phyloP scores from a whole-genome alignment of 2,888 invertebrate genomes.

The Yponomeuta plumbellus region DNA sequence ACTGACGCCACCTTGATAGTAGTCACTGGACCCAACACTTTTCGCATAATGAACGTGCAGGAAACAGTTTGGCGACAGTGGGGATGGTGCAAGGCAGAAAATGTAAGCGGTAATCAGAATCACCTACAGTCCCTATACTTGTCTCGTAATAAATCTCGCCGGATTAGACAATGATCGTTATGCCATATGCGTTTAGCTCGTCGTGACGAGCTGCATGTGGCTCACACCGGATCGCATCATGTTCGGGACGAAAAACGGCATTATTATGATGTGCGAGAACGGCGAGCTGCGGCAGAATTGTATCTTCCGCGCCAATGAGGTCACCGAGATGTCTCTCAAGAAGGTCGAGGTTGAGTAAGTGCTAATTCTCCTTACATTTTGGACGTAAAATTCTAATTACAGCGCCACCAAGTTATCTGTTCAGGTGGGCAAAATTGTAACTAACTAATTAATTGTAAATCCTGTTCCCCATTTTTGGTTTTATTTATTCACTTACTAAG shows the following conservation, averaged over 20 bases:
- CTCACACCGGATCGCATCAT: constrained; percentile 88
- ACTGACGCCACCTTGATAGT: constrained; percentile 84
- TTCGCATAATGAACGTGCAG: constrained; percentile 84
- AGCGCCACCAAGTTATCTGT: too few species aligned
- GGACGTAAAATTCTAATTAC: neutral
- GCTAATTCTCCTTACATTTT: neutral
- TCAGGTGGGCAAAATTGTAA: too few species aligned
- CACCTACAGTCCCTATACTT: neutral
- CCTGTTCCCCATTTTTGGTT: too few species aligned
- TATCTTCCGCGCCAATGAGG: constrained; percentile 78
- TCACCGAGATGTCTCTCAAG: constrained; percentile 78
- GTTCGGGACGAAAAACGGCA: constrained; percentile 86
- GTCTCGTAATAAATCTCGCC: neutral
- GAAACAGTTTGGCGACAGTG: constrained; percentile 89
- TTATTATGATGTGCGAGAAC: constrained; percentile 87
- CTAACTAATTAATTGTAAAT: too few species aligned
- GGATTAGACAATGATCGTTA: neutral
- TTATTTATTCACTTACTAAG: too few species aligned
- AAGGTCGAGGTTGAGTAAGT: constrained; percentile 75
- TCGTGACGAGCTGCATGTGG: constrained; percentile 87
- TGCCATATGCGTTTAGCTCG: constrained; percentile 56
- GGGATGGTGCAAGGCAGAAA: constrained; percentile 89
- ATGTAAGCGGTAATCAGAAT: constrained; percentile 41
- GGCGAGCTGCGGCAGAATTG: constrained; percentile 85
- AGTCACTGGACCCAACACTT: constrained; percentile 79